These are phyloP conservation scores for Nasonia oneida DNA, from an alignment of 2,888 invertebrate genomes.

Conservation along the genomic window DNA sequence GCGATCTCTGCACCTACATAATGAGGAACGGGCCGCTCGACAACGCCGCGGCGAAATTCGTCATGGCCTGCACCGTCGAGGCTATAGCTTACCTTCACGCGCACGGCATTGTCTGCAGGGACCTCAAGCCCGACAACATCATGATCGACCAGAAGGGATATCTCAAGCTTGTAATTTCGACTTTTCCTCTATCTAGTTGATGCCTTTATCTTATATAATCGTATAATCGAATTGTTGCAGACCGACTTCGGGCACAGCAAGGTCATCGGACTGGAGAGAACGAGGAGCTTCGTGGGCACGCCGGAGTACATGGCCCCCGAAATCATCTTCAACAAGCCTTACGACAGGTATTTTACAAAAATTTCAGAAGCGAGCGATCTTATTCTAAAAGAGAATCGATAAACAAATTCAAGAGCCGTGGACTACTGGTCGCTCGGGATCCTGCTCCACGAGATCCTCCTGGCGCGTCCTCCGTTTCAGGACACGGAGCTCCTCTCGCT, in stretches of 20 bases:
- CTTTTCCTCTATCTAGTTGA: too few relatives aligned
- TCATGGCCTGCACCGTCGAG: slow-evolving; percentile 93
- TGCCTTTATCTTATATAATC: background rate
- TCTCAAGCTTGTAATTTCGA: slow-evolving; percentile 87
- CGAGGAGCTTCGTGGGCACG: slow-evolving; percentile 96
- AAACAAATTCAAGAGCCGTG: slow-evolving; percentile 82
- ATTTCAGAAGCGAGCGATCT: too few relatives aligned
- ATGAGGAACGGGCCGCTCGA: slow-evolving; percentile 90
- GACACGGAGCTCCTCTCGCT: slow-evolving; percentile 94
- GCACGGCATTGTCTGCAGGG: slow-evolving; percentile 90
- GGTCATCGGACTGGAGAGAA: slow-evolving; percentile 88
- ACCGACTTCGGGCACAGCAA: slow-evolving; percentile 97
- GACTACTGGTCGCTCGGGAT: slow-evolving; percentile 97
- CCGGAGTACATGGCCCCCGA: slow-evolving; percentile 94
- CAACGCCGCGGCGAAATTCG: slow-evolving; percentile 90
- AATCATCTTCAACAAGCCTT: slow-evolving; percentile 91
- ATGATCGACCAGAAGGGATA: slow-evolving; percentile 91
- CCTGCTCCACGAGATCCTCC: slow-evolving; percentile 90
- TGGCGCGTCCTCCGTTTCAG: slow-evolving; percentile 93
- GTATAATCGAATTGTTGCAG: slow-evolving; percentile 75
- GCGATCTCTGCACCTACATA: slow-evolving; percentile 94
- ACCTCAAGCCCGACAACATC: slow-evolving; percentile 96
- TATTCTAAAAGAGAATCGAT: background rate
- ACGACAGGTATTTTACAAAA: slow-evolving; percentile 81
- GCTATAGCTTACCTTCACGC: slow-evolving; percentile 93